Evolutionary conservation across 2,797 vertebrate species (phyloP).

Genomic region (Periparus ater): DNA sequence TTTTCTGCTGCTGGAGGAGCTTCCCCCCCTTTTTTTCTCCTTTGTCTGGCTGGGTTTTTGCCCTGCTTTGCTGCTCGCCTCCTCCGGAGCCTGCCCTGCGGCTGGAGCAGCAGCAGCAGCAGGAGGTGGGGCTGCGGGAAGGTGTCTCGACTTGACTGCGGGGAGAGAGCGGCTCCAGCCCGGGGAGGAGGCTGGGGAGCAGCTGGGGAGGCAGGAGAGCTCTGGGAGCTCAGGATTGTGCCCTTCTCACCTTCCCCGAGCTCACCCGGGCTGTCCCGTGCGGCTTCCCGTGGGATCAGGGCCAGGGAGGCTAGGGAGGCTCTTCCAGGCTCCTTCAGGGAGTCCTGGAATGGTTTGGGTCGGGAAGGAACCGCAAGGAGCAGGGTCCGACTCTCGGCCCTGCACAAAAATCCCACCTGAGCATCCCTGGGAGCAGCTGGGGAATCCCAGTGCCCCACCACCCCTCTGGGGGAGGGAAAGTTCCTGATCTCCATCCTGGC

Average conservation of each 20-base stretch:
- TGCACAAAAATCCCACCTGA: background rate
- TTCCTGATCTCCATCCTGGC: background rate
- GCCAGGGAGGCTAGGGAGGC: background rate
- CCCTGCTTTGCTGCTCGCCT: background rate
- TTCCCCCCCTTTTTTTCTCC: background rate
- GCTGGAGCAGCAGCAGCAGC: background rate
- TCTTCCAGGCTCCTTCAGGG: too few relatives aligned
- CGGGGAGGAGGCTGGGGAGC: background rate
- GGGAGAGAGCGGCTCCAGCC: background rate
- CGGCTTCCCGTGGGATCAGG: too few relatives aligned
- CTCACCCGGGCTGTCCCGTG: background rate
- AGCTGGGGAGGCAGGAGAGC: background rate
- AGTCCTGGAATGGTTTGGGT: background rate
- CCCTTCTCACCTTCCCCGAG: background rate
- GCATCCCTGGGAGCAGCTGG: background rate
- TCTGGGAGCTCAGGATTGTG: accelerated
- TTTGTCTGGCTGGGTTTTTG: background rate
- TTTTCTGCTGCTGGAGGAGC: background rate
- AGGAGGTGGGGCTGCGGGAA: constrained; percentile 14
- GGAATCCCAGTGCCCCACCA: background rate
- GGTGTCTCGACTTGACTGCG: constrained; percentile 51
- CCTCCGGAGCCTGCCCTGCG: background rate
- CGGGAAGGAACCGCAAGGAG: background rate
- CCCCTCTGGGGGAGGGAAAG: background rate
- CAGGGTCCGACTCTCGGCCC: background rate